Base-by-base conservation (phyloP, 2,888 invertebrate species). In the Ptilodon capucinus region DNA sequence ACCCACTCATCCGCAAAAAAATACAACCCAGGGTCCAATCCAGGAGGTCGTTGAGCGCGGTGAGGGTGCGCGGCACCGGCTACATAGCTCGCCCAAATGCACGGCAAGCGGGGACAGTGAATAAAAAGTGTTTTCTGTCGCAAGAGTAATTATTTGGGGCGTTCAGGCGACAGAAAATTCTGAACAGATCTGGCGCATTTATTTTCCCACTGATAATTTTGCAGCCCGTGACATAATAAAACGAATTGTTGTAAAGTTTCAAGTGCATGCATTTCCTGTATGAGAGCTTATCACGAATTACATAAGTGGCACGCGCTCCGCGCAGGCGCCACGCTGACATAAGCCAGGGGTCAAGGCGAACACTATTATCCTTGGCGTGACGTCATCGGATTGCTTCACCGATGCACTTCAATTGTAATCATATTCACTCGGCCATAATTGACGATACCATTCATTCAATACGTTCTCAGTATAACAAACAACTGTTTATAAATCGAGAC, bases 271-370 rank as follows among this genome's bases (percentile, higher is more conserved):
- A 61, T 69, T 74, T 71, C 71, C 74, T 65, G 64, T 60, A 60
- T 62, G 58, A 57, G 51, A 64, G 61, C 55, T 70, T 68, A 74
- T 70, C 67, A 61, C 48, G 40, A 47, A 66, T 84, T 82, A 83
- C 71, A 72, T 79, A 82, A 82, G 41, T 47, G 55, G 68, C 75
- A 64, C 69, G 72, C 67, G 78, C 73, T 73, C 74, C 62, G 64
- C 67, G 59, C 66, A 58, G 74, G 73, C 78, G 76, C 74, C 75
- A 61, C 42, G 61, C 68, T 81, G 81, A 81, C 80, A 76, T 79
- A 82, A 79, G 80, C 71, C 71, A 81, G 84, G 86, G 86, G 87
- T 85, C 86, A 87, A 86, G 88, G 88, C 75, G 71, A 78, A 67
- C 67, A 63, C 74, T 80, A 84, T 86, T 82, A 84, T 86, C 81